Conservation (phyloP, 2,113 vertebrate species). For the Laterallus jamaicensis region DNA sequence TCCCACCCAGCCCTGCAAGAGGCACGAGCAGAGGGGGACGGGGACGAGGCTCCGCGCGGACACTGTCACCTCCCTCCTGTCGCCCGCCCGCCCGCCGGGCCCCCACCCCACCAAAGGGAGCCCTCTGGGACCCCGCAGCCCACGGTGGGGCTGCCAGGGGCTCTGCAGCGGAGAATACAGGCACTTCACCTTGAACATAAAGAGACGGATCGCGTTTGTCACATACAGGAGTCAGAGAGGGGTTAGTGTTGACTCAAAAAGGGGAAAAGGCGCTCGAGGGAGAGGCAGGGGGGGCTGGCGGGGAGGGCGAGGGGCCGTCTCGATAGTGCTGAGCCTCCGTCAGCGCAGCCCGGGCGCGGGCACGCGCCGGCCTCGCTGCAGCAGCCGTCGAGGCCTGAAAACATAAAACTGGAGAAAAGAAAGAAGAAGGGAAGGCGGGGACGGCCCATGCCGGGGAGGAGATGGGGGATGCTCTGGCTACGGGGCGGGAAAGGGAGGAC, state of each 20-base stretch:
- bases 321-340: slow-evolving; percentile 28
- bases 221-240: slow-evolving; percentile 66
- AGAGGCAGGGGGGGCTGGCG: background rate
- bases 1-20: slow-evolving; percentile 54
- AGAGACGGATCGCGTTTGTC: slow-evolving; percentile 70
- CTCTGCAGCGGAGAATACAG: slow-evolving; percentile 72
- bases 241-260: slow-evolving; percentile 68
- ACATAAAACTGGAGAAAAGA: slow-evolving; percentile 58
- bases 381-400: slow-evolving; percentile 32
- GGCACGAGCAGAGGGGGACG: slow-evolving; percentile 56
- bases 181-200: slow-evolving; percentile 73
- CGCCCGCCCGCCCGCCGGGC: slow-evolving; percentile 29
- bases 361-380: background rate
- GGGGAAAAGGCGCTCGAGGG: background rate
- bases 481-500: slow-evolving; percentile 50
- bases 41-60: slow-evolving; percentile 8
- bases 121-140: slow-evolving; percentile 61
- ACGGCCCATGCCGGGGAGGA: slow-evolving; percentile 52
- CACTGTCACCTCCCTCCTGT: slow-evolving; percentile 50
- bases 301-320: slow-evolving; percentile 34
- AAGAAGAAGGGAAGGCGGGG: slow-evolving; percentile 57
- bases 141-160: slow-evolving; percentile 33
- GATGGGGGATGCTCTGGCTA: slow-evolving; percentile 61
- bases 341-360: slow-evolving; percentile 8
- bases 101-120: slow-evolving; percentile 69